These are phyloP conservation scores for Plecotus auritus DNA, from an alignment of 2,113 vertebrate species.

Conservation along the genomic window DNA sequence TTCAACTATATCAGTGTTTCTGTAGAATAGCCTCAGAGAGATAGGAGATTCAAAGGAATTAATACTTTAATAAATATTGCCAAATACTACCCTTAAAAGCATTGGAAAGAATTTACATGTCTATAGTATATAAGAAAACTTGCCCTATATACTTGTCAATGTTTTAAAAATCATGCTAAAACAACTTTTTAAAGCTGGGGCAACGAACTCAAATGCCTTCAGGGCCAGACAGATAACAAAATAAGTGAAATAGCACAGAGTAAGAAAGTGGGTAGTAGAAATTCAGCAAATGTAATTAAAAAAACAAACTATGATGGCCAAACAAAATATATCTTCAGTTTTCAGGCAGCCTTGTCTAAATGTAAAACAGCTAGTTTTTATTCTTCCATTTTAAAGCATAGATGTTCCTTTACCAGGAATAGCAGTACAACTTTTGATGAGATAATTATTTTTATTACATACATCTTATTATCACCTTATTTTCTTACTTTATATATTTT, in stretches of 20 bases:
- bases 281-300: neutral
- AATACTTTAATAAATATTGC: neutral
- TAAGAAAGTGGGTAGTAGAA: neutral
- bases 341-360: neutral
- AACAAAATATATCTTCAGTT: neutral
- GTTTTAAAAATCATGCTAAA: neutral
- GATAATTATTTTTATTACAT: neutral
- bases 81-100: neutral
- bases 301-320: neutral
- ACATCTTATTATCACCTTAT: neutral
- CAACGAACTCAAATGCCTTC: neutral
- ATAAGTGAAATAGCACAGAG: neutral
- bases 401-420: neutral
- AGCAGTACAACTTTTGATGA: neutral
- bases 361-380: neutral
- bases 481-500: neutral
- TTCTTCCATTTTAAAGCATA: neutral
- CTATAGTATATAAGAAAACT: neutral
- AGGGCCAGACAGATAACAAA: neutral
- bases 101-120: neutral
- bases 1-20: neutral
- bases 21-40: neutral
- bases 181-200: neutral
- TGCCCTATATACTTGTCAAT: neutral
- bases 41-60: neutral